phyloP scores from a whole-genome alignment of 2,113 vertebrate genomes.

The Ceyx melanurus region DNA sequence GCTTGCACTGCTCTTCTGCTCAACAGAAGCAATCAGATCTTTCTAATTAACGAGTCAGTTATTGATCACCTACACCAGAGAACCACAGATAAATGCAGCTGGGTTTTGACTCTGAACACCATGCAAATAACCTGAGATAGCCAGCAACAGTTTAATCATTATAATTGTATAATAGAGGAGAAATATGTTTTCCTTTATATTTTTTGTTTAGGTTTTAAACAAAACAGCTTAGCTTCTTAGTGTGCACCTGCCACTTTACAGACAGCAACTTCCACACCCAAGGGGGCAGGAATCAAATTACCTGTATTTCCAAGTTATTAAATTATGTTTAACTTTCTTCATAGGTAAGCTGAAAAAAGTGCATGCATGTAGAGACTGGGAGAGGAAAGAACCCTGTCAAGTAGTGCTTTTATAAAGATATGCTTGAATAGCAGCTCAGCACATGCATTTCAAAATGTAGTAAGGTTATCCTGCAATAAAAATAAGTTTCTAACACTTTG shows the following conservation, averaged over 20 bases:
- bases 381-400: neutral
- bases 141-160: constrained; percentile 17
- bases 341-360: neutral
- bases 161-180: neutral
- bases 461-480: neutral
- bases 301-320: neutral
- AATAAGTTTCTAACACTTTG: neutral
- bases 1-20: neutral
- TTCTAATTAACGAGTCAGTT: neutral
- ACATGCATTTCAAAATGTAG: neutral
- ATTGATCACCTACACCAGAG: neutral
- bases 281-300: constrained; percentile 35
- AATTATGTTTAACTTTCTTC: neutral
- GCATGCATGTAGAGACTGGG: neutral
- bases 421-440: constrained; percentile 42
- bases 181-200: neutral
- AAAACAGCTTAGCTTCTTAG: neutral
- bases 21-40: neutral
- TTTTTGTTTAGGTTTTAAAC: constrained; percentile 14
- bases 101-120: neutral
- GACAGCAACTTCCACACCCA: neutral
- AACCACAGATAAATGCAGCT: neutral
- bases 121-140: constrained; percentile 37
- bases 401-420: neutral
- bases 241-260: constrained; percentile 16